Base-by-base conservation (phyloP, 2,888 invertebrate species). In the Arge pagana region DNA sequence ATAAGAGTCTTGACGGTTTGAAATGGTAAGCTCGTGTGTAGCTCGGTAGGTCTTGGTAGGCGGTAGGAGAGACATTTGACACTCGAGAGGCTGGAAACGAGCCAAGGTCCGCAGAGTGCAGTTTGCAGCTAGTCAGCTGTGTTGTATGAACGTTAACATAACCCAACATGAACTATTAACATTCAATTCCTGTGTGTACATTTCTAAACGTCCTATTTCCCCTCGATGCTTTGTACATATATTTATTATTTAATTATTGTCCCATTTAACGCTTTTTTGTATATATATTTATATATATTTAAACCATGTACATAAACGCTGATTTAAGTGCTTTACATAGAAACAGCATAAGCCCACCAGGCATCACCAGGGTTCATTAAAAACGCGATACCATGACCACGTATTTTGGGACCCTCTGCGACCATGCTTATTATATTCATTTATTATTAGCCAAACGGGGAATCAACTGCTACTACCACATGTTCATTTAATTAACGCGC, bases 21-120 rank as follows among this genome's bases (percentile, higher is more conserved):
- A 74, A 76, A 75, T 76, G 76, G 76, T 76, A 76, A 75, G 76
- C 76, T 75, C 74, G 74, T 74, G 71, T 68, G 74, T 76, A 75
- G 74, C 72, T 72, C 69, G 72, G 72, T 74, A 75, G 74, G 73
- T 71, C 66, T 71, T 73, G 72, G 66, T 74, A 76, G 74, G 72
- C 63, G 73, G 65, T 75, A 75, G 72, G 74, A 74, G 66, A 51
- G 52, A 74, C 71, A 74, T 73, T 72, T 74, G 74, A 74, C 74
- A 74, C 74, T 74, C 72, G 60, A 43, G 72, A 73, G 72, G 73
- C 65, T 62, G 52, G 18, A 37, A 28, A 33, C 28, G 7, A 30
- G 16, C 23, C 24, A 36, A 54, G 66, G 70, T 70, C 71, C 68
- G 61, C 68, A 66, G 73, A 74, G 73, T 74, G 73, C 73, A 74